Base-by-base conservation (phyloP, 1,140 invertebrate genomes). In the Drosophila tani region DNA sequence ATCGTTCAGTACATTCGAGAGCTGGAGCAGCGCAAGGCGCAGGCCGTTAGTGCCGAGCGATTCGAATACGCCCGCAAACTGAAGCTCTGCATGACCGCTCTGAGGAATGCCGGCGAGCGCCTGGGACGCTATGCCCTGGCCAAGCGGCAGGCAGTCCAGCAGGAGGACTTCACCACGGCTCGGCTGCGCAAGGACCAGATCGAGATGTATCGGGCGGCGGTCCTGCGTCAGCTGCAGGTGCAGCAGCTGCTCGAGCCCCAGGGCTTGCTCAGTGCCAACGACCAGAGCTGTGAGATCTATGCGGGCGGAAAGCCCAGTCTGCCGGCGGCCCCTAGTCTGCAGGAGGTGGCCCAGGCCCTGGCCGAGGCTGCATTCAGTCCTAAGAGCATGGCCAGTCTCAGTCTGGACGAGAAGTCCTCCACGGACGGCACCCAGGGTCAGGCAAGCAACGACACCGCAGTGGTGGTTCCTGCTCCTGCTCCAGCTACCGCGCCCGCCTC, bases 41-140 rank as follows among this genome's bases (percentile, higher is more conserved):
- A 96, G 82, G 97, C 98, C 70, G 97, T 98, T 0, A 94, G 94
- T 92, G 95, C 76, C 8, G 91, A 93, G 29, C 68, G 88, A 7
- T 98, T 98, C 93, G 97, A 98, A 91, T 98, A 98, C 93, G 98
- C 98, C 1, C 96, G 97, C 49, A 97, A 97, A 79, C 92, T 99
- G 4, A 98, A 98, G 93, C 94, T 96, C 12, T 96, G 97, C 2
- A 97, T 98, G 93, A 94, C 95, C 51, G 96, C 96, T 43, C 91
- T 99, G 11, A 94, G 96, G 19, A 95, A 95, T 66, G 97, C 97
- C 1, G 98, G 98, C 0, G 97, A 98, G 93, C 95, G 96, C 56
- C 94, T 99, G 5, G 98, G 97, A 0, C 97, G 98, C 77, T 97
- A 98, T 93, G 96, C 98, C 75, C 94, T 99, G 41, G 97, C 98